These are phyloP conservation scores for Numida meleagris DNA, from an alignment of 2,113 vertebrate genomes.

Conservation along the genomic window DNA sequence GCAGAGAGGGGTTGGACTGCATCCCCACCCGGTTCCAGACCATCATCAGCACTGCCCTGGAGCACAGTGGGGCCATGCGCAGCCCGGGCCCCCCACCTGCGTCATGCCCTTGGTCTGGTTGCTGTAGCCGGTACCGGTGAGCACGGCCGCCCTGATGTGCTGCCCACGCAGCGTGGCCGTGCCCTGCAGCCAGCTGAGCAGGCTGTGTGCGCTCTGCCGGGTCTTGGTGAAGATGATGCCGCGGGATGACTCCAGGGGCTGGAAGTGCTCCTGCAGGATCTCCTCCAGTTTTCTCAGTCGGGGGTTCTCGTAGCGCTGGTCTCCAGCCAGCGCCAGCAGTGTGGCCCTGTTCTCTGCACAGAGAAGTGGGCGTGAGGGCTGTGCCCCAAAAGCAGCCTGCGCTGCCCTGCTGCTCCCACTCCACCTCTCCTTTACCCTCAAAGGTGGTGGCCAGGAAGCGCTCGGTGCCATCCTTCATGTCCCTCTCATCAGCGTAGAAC, in stretches of 20 bases:
- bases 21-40: background rate
- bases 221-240: constrained; percentile 90
- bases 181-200: constrained; percentile 84
- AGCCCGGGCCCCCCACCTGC: constrained; percentile 75
- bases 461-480: constrained; percentile 50
- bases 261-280: constrained; percentile 82
- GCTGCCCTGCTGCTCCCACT: too few relatives aligned
- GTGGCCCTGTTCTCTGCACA: constrained; percentile 72
- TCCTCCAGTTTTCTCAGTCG: constrained; percentile 82
- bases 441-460: constrained; percentile 79
- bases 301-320: constrained; percentile 82
- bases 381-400: background rate
- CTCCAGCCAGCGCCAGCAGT: constrained; percentile 60
- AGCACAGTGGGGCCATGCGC: too few relatives aligned
- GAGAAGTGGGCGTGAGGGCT: fast-evolving
- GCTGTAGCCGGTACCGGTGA: constrained; percentile 82
- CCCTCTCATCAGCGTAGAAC: constrained; percentile 75
- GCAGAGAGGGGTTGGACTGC: fast-evolving
- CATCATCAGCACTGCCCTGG: too few relatives aligned
- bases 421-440: constrained; percentile 68
- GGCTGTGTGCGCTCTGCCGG: constrained; percentile 80
- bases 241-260: constrained; percentile 8
- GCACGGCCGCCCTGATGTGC: constrained; percentile 75
- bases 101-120: constrained; percentile 87
- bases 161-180: constrained; percentile 46